Evolutionary conservation across 2,888 invertebrate genomes (phyloP), one percentile per base, ranked within the genome.

Genomic region (Cyclophora albipunctata): DNA sequence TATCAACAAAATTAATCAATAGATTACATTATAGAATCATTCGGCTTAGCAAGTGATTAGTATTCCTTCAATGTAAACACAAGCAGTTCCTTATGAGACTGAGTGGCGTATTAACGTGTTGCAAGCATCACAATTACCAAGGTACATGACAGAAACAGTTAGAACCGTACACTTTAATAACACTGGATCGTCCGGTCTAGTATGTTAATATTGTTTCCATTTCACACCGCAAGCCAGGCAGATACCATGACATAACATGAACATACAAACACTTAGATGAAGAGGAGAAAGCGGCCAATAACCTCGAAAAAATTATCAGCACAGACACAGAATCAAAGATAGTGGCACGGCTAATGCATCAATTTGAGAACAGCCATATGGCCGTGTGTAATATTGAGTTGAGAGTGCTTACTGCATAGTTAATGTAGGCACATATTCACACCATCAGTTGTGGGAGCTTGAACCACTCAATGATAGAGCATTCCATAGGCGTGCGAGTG

Each of bases 251-350:
- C 74, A 78, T 81, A 81, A 82, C 68, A 74, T 71, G 67, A 69
- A 71, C 67, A 72, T 71, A 71, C 70, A 52, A 62, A 70, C 20
- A 20, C 20, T 20, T 67, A 71, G 59, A 69, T 55, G 63, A 66
- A 66, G 62, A 59, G 64, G 79, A 80, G 84, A 84, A 83, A 83
- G 83, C 79, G 81, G 75, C 55, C 75, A 69, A 67, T 70, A 77
- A 81, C 78, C 80, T 70, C 69, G 54, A 67, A 67, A 67, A 57
- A 59, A 68, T 72, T 73, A 77, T 75, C 74, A 69, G 56, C 63
- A 64, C 62, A 60, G 67, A 67, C 59, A 64, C 64, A 71, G 20
- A 20, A 20, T 20, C 20, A 20, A 20, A 20, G 20, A 20, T 20
- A 20, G 20, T 20, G 20, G 20, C 20, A 20, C 20, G 20, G 20